Base-by-base conservation (phyloP, 1,140 invertebrate genomes). In the Drosophila aff. region DNA sequence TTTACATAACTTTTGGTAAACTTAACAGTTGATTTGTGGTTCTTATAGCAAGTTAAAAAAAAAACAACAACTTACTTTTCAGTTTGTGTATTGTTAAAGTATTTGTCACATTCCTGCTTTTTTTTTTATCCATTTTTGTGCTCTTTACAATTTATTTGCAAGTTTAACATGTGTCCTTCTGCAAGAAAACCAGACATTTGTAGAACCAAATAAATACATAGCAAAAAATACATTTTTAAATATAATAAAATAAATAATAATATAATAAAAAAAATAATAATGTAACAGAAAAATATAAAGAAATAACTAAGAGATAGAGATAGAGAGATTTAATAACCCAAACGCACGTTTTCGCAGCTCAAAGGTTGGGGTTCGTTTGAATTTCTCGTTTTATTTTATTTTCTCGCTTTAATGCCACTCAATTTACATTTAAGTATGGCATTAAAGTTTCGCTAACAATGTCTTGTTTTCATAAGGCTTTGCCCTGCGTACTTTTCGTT, bases 361-460 rank as follows among this genome's bases (percentile, higher is more conserved):
- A 57, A 62, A 62, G 60, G 47, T 57, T 62, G 53, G 53, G 53
- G 55, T 58, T 58, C 36, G 33, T 26, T 63, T 10, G 4, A 13
- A 13, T 31, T 33, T 16, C 40, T 26, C 9, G 5, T 26, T 3
- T 23, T 9, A 3, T 3, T 31, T 36, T 13, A 13, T 18, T 26
- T 43, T 23, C 8, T 26, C 23, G 16, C 23, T n/a, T 31, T 41
- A 40, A 64, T 31, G 23, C 26, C 53, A 13, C 23, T 15, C 57
- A 65, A 43, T 60, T 62, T 62, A 31, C 23, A 33, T 67, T 36
- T 64, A 44, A 65, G 26, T 61, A 33, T 61, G 38, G 15, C 53
- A 44, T 33, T 36, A 60, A 65, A 64, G 36, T 23, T 16, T 44
- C 13, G 52, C 52, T 23, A 59, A 65, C 62, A 65, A 43, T 41